These are phyloP conservation scores for Poecile montanus DNA, from an alignment of 2,797 vertebrate genomes.

Conservation along the genomic window DNA sequence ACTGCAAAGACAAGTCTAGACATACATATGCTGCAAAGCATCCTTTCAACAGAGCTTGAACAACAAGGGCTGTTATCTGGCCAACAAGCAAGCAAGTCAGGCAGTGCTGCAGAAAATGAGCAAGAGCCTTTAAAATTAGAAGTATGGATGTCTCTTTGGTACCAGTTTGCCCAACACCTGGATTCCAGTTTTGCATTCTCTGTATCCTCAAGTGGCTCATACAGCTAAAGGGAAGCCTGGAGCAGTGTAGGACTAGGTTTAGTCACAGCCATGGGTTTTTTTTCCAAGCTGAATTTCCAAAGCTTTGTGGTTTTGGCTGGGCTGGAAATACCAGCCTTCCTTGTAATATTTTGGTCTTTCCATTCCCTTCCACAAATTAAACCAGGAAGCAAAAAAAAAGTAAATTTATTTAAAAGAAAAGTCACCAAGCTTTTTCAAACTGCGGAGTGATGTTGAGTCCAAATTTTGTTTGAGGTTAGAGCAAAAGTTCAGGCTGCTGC, in stretches of 20 bases:
- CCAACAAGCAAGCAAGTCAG: neutral
- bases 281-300: conserved; percentile 24
- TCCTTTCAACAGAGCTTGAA: neutral
- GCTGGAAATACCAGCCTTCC: conserved; percentile 34
- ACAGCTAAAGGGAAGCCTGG: neutral
- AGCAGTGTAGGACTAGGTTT: neutral
- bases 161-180: neutral
- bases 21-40: neutral
- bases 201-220: neutral
- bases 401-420: neutral
- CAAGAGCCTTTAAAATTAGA: neutral
- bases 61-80: neutral
- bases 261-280: neutral
- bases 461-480: neutral
- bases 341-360: conserved; percentile 41
- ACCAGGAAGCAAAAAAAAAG: neutral
- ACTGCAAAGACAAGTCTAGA: neutral
- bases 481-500: conserved; percentile 38
- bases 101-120: neutral
- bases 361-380: conserved; percentile 27
- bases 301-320: conserved; percentile 44
- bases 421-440: neutral
- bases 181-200: neutral
- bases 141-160: neutral
- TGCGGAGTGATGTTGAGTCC: neutral